Evolutionary conservation across 2,888 invertebrate species (phyloP).

Genomic region (Cyaniris semiargus): DNA sequence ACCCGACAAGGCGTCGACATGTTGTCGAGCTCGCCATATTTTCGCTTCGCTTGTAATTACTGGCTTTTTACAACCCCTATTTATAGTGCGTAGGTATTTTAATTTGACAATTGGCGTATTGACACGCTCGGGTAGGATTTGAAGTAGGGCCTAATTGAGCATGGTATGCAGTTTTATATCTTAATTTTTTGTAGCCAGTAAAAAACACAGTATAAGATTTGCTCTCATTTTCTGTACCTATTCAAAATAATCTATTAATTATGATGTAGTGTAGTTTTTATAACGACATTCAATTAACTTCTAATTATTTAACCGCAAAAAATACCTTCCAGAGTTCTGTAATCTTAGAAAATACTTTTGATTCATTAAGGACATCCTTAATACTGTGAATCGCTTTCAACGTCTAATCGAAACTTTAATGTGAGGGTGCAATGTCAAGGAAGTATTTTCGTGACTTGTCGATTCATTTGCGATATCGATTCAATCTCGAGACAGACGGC

Average conservation of each 20-base stretch:
- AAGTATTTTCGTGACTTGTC: conserved; percentile 65
- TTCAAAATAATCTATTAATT: too few relatives aligned
- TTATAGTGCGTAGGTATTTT: conserved; percentile 47
- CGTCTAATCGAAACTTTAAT: not conserved
- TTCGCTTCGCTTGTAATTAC: conserved; percentile 70
- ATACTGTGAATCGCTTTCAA: not conserved
- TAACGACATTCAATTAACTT: too few relatives aligned
- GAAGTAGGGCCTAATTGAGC: not conserved
- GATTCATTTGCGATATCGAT: conserved; percentile 66
- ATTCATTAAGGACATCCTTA: not conserved
- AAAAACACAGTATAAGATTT: not conserved
- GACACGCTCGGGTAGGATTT: not conserved
- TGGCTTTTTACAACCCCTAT: conserved; percentile 55
- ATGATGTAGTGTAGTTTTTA: too few relatives aligned
- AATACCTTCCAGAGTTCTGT: not conserved
- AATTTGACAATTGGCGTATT: conserved; percentile 7
- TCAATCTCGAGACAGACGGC: conserved; percentile 67
- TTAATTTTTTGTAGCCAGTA: not conserved
- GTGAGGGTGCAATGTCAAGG: conserved; percentile 40
- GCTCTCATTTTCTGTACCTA: not conserved
- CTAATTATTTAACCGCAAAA: too few relatives aligned
- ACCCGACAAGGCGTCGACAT: conserved; percentile 75
- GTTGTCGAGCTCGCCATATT: conserved; percentile 72
- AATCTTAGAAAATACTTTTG: not conserved
- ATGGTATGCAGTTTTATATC: not conserved